phyloP scores from a whole-genome alignment of 2,797 vertebrate species.

The Columba guinea region DNA sequence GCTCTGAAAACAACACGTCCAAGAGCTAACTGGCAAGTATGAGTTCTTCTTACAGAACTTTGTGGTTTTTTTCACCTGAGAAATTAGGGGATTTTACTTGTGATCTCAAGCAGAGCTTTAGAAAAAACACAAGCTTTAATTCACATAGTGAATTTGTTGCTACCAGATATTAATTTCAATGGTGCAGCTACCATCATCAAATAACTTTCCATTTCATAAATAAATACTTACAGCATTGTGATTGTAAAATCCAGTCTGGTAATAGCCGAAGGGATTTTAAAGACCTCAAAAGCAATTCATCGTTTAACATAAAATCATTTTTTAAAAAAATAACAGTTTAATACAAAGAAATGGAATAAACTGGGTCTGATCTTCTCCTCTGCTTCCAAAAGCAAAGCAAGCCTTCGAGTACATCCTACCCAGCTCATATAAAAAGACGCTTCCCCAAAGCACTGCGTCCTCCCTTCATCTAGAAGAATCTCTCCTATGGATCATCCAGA shows the following conservation, averaged over 20 bases:
- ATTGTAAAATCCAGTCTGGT: background rate
- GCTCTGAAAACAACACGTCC: background rate
- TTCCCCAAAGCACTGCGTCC: fast-evolving
- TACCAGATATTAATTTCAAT: background rate
- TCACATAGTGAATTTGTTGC: background rate
- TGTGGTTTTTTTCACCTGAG: background rate
- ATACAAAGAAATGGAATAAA: conserved; percentile 2
- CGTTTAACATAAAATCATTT: background rate
- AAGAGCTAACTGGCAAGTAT: background rate
- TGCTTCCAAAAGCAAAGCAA: background rate
- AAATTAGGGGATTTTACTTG: conserved; percentile 8
- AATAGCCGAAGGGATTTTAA: background rate
- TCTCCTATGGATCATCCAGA: background rate
- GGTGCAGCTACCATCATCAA: background rate
- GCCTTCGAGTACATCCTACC: background rate
- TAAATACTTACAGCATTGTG: background rate
- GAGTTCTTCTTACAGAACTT: background rate
- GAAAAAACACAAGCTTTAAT: background rate
- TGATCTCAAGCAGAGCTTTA: background rate
- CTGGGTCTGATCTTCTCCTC: background rate
- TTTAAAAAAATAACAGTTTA: background rate
- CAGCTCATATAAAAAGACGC: background rate
- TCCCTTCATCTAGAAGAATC: background rate
- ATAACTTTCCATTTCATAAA: background rate
- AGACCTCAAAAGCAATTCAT: background rate